These are phyloP conservation scores for Diploptera punctata DNA, from an alignment of 2,888 invertebrate species.

Conservation along the genomic window DNA sequence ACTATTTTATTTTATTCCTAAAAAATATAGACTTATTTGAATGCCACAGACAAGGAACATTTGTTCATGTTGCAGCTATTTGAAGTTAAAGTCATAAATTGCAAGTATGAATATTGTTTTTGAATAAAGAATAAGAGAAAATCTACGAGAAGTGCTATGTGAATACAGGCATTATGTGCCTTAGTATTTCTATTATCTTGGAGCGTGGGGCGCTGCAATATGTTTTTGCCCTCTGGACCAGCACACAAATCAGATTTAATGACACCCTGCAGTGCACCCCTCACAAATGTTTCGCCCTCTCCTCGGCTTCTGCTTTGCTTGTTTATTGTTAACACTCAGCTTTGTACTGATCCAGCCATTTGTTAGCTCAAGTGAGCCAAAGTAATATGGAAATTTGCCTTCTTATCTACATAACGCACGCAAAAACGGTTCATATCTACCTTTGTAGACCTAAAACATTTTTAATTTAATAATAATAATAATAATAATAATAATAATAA, in stretches of 20 bases:
- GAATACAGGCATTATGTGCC: not conserved
- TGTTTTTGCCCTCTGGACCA: slow-evolving; percentile 20
- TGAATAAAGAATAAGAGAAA: not conserved
- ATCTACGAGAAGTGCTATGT: too few relatives aligned
- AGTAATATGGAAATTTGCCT: slow-evolving; percentile 16
- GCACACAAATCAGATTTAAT: slow-evolving; percentile 26
- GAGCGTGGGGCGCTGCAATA: slow-evolving; percentile 10
- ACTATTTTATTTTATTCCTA: too few relatives aligned
- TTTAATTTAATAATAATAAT: too few relatives aligned
- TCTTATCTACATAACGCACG: not conserved
- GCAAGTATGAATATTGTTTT: too few relatives aligned
- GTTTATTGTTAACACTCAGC: not conserved
- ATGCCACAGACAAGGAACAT: too few relatives aligned
- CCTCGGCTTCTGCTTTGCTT: too few relatives aligned
- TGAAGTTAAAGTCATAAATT: too few relatives aligned
- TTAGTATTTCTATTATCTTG: slow-evolving; percentile 7
- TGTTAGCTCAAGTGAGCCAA: not conserved
- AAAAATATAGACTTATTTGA: too few relatives aligned
- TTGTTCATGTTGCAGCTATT: too few relatives aligned
- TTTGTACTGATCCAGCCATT: slow-evolving; percentile 12
- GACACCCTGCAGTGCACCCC: slow-evolving; percentile 14
- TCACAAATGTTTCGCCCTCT: not conserved
- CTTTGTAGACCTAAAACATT: too few relatives aligned
- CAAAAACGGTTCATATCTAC: not conserved
- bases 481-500: too few relatives aligned